A percentile compares a stretch with the other conserved stretches of the same genome.
These are phyloP conservation scores for Sebastes glaucus DNA, from an alignment of 2,797 vertebrate species.

Conservation along the genomic window DNA sequence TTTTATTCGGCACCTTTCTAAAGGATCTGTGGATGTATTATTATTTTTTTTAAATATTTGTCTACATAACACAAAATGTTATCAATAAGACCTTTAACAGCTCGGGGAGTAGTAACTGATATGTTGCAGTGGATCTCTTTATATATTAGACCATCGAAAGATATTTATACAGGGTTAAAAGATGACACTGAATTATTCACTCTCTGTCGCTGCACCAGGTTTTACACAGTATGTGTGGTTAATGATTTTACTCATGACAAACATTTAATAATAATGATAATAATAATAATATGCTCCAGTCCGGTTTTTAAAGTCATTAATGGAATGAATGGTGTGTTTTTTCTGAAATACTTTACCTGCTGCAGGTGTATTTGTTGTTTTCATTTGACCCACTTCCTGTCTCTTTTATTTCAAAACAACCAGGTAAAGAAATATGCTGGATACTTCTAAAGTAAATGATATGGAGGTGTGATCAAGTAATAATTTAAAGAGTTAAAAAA, in stretches of 20 bases:
- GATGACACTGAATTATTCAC: slow-evolving; percentile 91
- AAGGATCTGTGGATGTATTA: too few species aligned
- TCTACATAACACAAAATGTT: too few species aligned
- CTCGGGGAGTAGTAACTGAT: slow-evolving; percentile 64
- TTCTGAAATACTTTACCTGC: slow-evolving; percentile 73
- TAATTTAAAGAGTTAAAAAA: slow-evolving; percentile 81
- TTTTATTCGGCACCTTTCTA: too few species aligned
- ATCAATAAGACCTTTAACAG: slow-evolving; percentile 28
- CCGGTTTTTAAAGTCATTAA: slow-evolving; percentile 76
- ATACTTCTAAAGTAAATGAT: slow-evolving; percentile 87
- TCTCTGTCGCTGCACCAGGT: slow-evolving; percentile 89
- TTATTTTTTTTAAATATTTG: too few species aligned
- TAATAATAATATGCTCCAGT: slow-evolving; percentile 63
- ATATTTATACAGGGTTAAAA: slow-evolving; percentile 91
- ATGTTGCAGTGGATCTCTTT: slow-evolving; percentile 78
- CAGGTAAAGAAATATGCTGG: slow-evolving; percentile 94
- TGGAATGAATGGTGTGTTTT: slow-evolving; percentile 76
- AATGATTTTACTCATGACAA: slow-evolving; percentile 82
- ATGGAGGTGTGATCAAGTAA: slow-evolving; percentile 89
- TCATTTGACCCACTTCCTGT: slow-evolving; percentile 63
- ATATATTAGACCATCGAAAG: slow-evolving; percentile 67
- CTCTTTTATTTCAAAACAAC: slow-evolving; percentile 87
- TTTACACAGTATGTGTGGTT: slow-evolving; percentile 84
- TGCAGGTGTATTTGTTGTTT: slow-evolving; percentile 72
- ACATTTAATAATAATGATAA: slow-evolving; percentile 66